Conservation (phyloP, 1,140 invertebrate genomes). For the Laodelphax striatellus region DNA sequence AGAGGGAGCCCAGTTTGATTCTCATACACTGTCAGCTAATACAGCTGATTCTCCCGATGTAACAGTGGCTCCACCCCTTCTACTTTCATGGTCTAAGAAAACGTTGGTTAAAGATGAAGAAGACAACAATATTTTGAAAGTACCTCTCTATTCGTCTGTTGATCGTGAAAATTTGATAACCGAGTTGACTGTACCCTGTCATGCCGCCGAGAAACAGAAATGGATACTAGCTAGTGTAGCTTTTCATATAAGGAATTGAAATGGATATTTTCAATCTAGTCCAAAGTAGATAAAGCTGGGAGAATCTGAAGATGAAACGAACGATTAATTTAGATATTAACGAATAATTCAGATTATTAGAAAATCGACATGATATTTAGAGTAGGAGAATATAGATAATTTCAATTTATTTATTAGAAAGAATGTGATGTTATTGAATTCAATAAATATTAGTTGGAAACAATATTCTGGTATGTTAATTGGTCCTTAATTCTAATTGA, state of each 20-base stretch:
- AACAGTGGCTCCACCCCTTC: constrained; percentile 42
- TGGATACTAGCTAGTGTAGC: constrained; percentile 44
- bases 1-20: constrained; percentile 57
- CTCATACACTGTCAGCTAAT: constrained; percentile 39
- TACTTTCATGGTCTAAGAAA: constrained; percentile 47
- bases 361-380: too few relatives aligned
- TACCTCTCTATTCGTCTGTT: constrained; percentile 42
- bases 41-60: constrained; percentile 45
- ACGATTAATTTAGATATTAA: too few relatives aligned
- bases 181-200: constrained; percentile 34
- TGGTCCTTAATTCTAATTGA: too few relatives aligned
- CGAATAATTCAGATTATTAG: too few relatives aligned
- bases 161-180: constrained; percentile 36
- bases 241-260: constrained; percentile 34
- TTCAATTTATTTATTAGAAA: too few relatives aligned
- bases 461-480: too few relatives aligned
- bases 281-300: too few relatives aligned
- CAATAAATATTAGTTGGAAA: too few relatives aligned
- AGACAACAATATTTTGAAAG: neutral
- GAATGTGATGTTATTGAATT: too few relatives aligned
- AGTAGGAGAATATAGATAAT: too few relatives aligned
- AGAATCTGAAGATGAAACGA: too few relatives aligned
- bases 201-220: constrained; percentile 30
- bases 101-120: constrained; percentile 26
- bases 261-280: neutral